Evolutionary conservation across 2,797 vertebrate genomes (phyloP), one percentile per base, ranked within the genome.

Genomic region (Miopithecus talapoin): DNA sequence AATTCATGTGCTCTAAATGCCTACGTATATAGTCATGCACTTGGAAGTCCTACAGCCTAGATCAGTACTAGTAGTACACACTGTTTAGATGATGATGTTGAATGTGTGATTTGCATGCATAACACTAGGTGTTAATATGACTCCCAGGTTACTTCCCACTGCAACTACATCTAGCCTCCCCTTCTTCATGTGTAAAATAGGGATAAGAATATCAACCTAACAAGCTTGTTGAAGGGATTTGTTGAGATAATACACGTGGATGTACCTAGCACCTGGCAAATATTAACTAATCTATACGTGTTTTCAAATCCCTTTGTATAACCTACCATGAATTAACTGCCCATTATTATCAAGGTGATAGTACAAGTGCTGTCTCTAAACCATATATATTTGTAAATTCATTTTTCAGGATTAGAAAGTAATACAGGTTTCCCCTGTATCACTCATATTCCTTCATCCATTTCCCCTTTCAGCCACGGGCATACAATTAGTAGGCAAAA

Each of bases 151-250:
- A 86, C 43, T 89, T 80, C 68, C 53, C 93, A 72, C 21, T 78
- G 10, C 53, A 57, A 39, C 75, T 33, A 80, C 22, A 80, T 43
- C 85, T 41, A 39, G 36, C 33, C 41, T 88, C 36, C 68, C 50
- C 48, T 86, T 61, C 39, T 88, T 95, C 70, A 74, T 90, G 79
- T 96, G n/a, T 92, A 92, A 92, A 95, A 95, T 85, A n/a, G 68
- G 43, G 26, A 57, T 92, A 24, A 87, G 55, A 91, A 53, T 89
- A 75, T 89, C 84, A 81, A 80, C 41, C 13, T 59, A 79, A 79
- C 5, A 85, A 5, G 17, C 11, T 68, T 95, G 41, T 93, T 87
- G 26, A 22, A 57, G 33, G 30, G 28, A 79, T 76, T 70, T 81
- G 26, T 61, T 96, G 30, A 94, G 30, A 72, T 95, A n/a, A 80